A percentile compares a stretch with the other conserved stretches of the same genome.
phyloP scores from a whole-genome alignment of 2,888 invertebrate genomes.

The Hecatera dysodea region DNA sequence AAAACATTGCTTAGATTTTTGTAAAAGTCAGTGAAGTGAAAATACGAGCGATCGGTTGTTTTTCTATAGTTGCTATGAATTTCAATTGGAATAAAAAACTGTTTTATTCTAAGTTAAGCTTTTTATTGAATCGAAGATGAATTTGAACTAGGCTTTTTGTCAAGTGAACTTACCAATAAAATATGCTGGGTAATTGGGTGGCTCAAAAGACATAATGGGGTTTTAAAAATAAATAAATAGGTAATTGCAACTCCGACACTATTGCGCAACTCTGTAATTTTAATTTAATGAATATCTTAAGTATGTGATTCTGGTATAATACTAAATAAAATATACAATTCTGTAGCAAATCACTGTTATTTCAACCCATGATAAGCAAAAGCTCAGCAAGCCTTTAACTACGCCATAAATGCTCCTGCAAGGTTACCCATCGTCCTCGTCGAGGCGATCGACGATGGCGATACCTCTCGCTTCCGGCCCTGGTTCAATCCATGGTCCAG shows the following conservation, averaged over 20 bases:
- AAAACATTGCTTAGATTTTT: not conserved
- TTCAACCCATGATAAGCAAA: not conserved
- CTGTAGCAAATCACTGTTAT: no score
- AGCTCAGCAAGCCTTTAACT: conserved; percentile 4
- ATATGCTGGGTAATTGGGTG: not conserved
- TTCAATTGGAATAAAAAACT: not conserved
- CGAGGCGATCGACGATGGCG: no score
- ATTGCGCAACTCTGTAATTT: no score
- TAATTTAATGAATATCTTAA: no score
- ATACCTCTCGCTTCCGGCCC: no score
- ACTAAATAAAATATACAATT: conserved; percentile 2
- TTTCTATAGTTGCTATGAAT: not conserved
- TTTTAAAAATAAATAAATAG: no score
- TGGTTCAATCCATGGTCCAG: no score
- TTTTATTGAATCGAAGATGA: not conserved
- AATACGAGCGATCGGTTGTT: not conserved
- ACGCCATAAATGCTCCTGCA: no score
- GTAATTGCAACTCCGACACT: no score
- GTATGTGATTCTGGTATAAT: not conserved
- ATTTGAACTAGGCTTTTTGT: not conserved
- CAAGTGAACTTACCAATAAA: not conserved
- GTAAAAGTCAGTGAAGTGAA: conserved; percentile 37
- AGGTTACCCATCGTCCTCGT: no score
- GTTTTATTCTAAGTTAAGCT: not conserved
- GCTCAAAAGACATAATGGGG: no score